Conservation (phyloP, 2,888 invertebrate species). For the Empis livida region DNA sequence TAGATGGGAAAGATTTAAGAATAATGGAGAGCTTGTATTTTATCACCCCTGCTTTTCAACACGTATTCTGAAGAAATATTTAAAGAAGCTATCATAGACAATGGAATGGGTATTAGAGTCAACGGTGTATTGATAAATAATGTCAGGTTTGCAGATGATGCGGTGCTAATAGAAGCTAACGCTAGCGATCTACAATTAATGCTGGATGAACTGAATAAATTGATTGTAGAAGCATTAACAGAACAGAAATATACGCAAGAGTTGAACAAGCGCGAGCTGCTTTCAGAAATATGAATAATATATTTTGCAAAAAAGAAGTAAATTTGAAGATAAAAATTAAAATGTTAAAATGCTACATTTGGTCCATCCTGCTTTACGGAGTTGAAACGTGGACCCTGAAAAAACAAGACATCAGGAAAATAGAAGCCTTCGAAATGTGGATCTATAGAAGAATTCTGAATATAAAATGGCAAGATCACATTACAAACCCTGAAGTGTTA, state of each 20-base stretch:
- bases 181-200: not conserved
- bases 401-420: not conserved
- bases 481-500: slow-evolving; percentile 37
- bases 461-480: not conserved
- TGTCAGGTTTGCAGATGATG: not conserved
- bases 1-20: not conserved
- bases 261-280: not conserved
- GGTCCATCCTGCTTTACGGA: no score
- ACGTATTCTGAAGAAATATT: not conserved
- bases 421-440: not conserved
- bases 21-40: not conserved
- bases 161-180: not conserved
- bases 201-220: not conserved
- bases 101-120: not conserved
- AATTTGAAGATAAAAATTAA: no score
- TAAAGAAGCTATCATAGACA: not conserved
- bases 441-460: not conserved
- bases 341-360: no score
- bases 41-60: not conserved
- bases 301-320: no score
- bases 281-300: not conserved
- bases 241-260: not conserved
- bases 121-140: not conserved
- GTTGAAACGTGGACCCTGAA: no score
- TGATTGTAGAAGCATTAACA: not conserved